Percentiles rank a stretch among this genome's conserved stretches.
Conservation (phyloP, 2,113 vertebrate species). For the Cololabis saira region DNA sequence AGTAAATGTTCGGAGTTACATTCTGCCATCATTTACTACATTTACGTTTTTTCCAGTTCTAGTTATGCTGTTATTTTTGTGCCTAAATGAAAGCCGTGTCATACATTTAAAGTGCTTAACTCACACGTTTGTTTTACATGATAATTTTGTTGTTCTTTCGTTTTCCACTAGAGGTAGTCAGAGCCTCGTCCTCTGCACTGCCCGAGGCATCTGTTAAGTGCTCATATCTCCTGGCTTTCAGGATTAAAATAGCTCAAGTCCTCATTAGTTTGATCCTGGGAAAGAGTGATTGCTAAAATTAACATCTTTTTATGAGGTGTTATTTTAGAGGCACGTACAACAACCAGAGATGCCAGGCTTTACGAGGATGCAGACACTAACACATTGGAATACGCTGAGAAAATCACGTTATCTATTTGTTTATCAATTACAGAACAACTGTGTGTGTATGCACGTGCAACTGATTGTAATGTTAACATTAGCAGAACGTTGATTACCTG, state of each 20-base stretch:
- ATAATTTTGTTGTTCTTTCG: too few relatives aligned
- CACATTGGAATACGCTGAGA: not conserved
- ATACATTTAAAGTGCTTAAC: too few relatives aligned
- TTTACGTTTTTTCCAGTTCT: too few relatives aligned
- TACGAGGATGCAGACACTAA: not conserved
- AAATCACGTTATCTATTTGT: not conserved
- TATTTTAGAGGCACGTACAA: slow-evolving; percentile 9
- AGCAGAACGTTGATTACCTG: slow-evolving; percentile 4
- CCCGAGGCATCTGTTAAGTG: not conserved
- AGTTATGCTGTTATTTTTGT: too few relatives aligned
- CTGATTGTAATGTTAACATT: not conserved
- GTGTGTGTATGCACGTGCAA: not conserved
- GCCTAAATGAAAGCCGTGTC: too few relatives aligned
- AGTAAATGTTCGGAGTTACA: too few relatives aligned
- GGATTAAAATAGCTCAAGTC: slow-evolving; percentile 54
- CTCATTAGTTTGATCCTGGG: slow-evolving; percentile 28
- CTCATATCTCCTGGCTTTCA: slow-evolving; percentile 17
- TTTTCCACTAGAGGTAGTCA: not conserved
- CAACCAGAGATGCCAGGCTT: not conserved
- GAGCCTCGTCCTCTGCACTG: not conserved
- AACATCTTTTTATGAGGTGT: slow-evolving; percentile 16
- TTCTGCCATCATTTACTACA: too few relatives aligned
- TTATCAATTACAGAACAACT: not conserved
- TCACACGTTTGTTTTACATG: too few relatives aligned
- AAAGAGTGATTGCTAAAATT: slow-evolving; percentile 31